phyloP scores from a whole-genome alignment of 2,888 invertebrate species.

The Frankliniella intonsa region DNA sequence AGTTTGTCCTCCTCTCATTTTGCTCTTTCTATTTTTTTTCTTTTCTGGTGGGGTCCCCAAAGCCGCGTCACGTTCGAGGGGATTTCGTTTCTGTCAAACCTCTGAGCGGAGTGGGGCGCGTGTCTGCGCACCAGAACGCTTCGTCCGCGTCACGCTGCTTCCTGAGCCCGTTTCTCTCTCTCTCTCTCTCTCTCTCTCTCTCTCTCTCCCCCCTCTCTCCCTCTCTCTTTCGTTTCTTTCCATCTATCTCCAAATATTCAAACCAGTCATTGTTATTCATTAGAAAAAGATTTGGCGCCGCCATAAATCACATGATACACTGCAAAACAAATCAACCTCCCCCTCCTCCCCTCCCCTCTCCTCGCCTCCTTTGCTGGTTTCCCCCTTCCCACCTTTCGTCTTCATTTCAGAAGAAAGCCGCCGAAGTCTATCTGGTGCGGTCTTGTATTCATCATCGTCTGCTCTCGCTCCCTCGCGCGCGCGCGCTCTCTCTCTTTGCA shows the following conservation, averaged over 20 bases:
- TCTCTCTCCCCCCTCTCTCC: neutral
- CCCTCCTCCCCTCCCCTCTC: neutral
- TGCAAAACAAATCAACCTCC: neutral
- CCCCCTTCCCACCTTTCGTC: neutral
- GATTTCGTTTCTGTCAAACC: neutral
- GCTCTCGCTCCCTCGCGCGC: neutral
- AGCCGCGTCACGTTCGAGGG: too few species aligned
- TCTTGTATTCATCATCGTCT: conserved; percentile 8
- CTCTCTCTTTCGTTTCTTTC: neutral
- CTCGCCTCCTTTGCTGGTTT: neutral
- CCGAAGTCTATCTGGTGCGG: neutral
- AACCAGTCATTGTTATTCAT: neutral
- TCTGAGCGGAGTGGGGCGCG: neutral
- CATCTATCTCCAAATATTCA: neutral
- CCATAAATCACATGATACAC: neutral
- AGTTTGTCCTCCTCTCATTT: too few species aligned
- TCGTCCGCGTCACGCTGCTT: neutral
- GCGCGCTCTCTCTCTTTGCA: neutral
- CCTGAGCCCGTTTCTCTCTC: neutral
- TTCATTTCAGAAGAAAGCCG: neutral
- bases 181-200: neutral
- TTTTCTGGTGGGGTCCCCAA: too few species aligned
- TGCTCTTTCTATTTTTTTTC: too few species aligned
- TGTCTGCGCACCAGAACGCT: neutral
- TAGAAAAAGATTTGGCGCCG: neutral